phyloP scores from a whole-genome alignment of 1,140 invertebrate genomes.

The Drosophila eugracilis region DNA sequence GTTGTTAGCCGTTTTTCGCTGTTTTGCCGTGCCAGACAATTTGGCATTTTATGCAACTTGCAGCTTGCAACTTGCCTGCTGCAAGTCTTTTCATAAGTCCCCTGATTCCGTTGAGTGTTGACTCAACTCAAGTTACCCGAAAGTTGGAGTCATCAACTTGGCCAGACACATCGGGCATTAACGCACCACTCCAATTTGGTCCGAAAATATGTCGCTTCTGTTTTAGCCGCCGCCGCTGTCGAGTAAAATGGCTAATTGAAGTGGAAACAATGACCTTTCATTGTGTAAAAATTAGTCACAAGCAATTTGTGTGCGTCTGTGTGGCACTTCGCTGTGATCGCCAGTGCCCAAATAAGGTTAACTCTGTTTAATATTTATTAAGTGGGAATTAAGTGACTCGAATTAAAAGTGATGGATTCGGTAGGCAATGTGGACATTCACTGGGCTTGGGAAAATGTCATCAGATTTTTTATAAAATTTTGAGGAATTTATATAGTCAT shows the following conservation, averaged over 20 bases:
- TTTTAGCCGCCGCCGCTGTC: slow-evolving; percentile 17
- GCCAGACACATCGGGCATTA: slow-evolving; percentile 24
- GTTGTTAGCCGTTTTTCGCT: slow-evolving; percentile 8
- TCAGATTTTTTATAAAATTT: no score
- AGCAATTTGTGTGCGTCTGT: slow-evolving; percentile 61
- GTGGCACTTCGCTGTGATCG: slow-evolving; percentile 32
- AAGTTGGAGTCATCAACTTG: slow-evolving; percentile 20
- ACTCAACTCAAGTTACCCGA: slow-evolving; percentile 24
- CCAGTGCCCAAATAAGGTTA: slow-evolving; percentile 48
- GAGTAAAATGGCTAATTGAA: slow-evolving; percentile 74
- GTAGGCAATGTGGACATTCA: background rate
- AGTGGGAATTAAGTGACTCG: slow-evolving; percentile 16
- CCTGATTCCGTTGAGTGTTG: slow-evolving; percentile 40
- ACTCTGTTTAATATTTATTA: slow-evolving; percentile 39
- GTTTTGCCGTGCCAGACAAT: slow-evolving; percentile 59
- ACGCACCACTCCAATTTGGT: slow-evolving; percentile 68
- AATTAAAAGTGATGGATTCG: slow-evolving; percentile 14
- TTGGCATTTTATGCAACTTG: slow-evolving; percentile 77
- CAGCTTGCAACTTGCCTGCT: slow-evolving; percentile 20
- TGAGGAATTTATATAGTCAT: no score
- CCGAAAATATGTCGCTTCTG: slow-evolving; percentile 7
- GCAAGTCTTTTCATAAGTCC: slow-evolving; percentile 48
- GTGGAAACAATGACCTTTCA: slow-evolving; percentile 81
- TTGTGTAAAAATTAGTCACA: slow-evolving; percentile 78
- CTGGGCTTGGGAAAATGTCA: background rate